Base-by-base conservation (phyloP, 2,113 vertebrate species). In the Paralichthys olivaceus region DNA sequence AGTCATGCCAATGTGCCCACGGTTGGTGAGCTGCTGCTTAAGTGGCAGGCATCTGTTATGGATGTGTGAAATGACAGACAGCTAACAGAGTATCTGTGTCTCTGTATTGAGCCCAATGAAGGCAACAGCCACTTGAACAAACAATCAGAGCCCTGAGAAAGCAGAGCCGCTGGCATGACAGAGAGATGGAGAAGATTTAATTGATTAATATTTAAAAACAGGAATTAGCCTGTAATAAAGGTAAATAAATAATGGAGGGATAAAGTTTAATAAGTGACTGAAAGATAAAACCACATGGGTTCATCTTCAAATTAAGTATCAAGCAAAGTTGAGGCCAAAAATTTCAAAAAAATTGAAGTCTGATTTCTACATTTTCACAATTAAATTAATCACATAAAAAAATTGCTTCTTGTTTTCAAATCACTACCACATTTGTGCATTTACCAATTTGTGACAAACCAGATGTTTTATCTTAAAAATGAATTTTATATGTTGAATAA, bases 51-150 rank as follows among this genome's bases (percentile, higher is more conserved):
- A 28, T 84, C 72, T 75, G 69, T n/a, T 70, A 59, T 26, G 8
- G 19, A 76, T 55, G 77, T 86, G 79, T 75, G 62, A 87, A 75
- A 80, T 79, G 68, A 79, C 75, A 69, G 65, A 59, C n/a, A 47
- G 45, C 75, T 66, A 65, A 59, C n/a, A 47, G 51, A 64, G 60
- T 70, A 60, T 23, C 43, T 71, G 66, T 34, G 72, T 80, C 11
- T 53, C 49, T 66, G 49, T 58, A 69, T 29, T 22, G 65, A 51
- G 23, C 17, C 22, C 14, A 40, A 9, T 13, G 14, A n/a, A 45
- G n/a, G 14, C 7, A n/a, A 25, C 2, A 8, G 12, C 11, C 47
- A 26, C 19, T 19, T 19, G 17, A 26, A 60, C 11, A 62, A 45
- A 64, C 28, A 13, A 20, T 26, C 43, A 26, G 13, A 37, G 59